Base-by-base conservation (phyloP, 2,113 vertebrate species). In the Diglossa brunneiventris region DNA sequence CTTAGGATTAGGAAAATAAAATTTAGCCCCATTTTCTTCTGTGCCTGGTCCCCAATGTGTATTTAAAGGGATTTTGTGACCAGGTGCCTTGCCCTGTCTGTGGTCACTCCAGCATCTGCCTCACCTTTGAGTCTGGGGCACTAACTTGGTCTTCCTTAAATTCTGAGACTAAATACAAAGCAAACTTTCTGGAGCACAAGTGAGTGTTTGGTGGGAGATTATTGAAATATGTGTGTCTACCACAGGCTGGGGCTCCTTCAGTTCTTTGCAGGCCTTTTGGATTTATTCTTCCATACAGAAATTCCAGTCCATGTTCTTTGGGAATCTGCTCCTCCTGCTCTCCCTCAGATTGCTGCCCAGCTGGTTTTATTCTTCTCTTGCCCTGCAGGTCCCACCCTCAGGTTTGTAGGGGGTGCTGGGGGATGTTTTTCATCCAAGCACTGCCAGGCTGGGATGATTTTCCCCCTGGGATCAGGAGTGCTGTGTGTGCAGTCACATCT, bases 371-470 rank as follows among this genome's bases (percentile, higher is more conserved):
- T 89, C 50, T 78, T 13, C 2, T 62, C 5, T n/a, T 50, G 53
- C 24, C 47, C 70, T 62, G 41, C 70, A 61, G 24, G 28, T 46
- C 46, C 20, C 39, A n/a, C 2, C 10, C 44, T 11, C 15, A 41
- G 53, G 69, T 46, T 26, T 30, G 13, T 0, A 30, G 70, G 35
- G 0, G 0, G 10, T 0, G 1, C 37, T 77, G 44, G 37, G 53
- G 23, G 10, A 11, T 19, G 41, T n/a, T 69, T 58, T 62, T 17
- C 4, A 3, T n/a, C 6, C 13, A 11, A 1, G 3, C 42, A 15
- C 10, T 44, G 24, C 55, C 37, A n/a, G 0, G 15, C 39, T 15
- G 10, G 9, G 53, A 4, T 59, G 26, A 3, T 72, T 61, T 75
- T 56, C 67, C 35, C 12, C 1, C 39, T 50, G 39, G 6, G 11